phyloP scores from a whole-genome alignment of 1,140 invertebrate species.

The Panagrolaimus sp. region DNA sequence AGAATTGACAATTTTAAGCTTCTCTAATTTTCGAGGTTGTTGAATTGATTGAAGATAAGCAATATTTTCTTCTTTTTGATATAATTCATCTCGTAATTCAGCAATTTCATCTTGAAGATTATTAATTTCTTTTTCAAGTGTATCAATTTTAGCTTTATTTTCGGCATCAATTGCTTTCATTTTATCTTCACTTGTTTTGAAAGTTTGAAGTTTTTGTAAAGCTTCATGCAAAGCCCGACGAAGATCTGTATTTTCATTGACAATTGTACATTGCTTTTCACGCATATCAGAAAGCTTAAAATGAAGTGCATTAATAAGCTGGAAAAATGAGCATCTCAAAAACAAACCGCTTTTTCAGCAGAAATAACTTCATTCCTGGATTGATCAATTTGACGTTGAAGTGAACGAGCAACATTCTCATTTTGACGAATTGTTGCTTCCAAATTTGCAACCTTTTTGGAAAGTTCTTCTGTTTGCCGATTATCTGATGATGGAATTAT shows the following conservation, averaged over 20 bases:
- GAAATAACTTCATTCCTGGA: neutral
- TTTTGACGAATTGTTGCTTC: conserved; percentile 7
- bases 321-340: neutral
- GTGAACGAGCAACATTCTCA: neutral
- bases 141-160: neutral
- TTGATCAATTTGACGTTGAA: neutral
- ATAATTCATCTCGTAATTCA: neutral
- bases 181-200: conserved; percentile 1
- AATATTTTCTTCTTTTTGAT: conserved; percentile 3
- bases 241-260: conserved; percentile 10
- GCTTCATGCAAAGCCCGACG: neutral
- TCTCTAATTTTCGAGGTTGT: conserved; percentile 6
- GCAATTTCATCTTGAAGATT: neutral
- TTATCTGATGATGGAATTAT: neutral
- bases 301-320: neutral
- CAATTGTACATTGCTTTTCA: conserved; percentile 7
- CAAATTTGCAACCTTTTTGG: neutral
- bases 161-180: neutral
- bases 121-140: neutral
- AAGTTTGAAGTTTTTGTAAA: neutral
- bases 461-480: neutral
- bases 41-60: neutral
- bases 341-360: conserved; percentile 4
- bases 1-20: neutral
- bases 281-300: conserved; percentile 12